These are phyloP conservation scores for Gnathonemus longibarbis DNA, from an alignment of 2,113 vertebrate genomes.

Conservation along the genomic window DNA sequence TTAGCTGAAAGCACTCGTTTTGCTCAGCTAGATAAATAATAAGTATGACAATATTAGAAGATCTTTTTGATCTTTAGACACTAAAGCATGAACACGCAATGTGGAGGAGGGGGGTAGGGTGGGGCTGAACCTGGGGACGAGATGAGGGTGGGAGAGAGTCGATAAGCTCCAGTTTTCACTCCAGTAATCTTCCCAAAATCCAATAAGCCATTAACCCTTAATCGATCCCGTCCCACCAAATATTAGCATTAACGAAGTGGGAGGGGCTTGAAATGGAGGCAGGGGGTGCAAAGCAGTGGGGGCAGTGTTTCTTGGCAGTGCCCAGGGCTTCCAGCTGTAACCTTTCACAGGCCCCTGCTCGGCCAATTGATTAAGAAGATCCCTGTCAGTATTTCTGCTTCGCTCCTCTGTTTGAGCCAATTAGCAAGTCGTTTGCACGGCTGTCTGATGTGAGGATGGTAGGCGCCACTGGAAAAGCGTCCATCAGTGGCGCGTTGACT, in stretches of 20 bases:
- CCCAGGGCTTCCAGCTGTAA: neutral
- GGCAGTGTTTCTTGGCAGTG: neutral
- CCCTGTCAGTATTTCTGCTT: neutral
- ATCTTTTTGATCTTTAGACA: neutral
- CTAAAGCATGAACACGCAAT: neutral
- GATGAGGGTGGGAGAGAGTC: neutral
- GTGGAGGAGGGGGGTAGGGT: neutral
- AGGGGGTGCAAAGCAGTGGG: neutral
- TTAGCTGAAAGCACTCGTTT: neutral
- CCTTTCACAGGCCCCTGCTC: neutral
- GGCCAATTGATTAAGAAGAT: neutral
- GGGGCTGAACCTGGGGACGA: neutral
- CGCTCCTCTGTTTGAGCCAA: neutral
- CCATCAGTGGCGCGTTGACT: neutral
- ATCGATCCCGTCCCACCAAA: conserved; percentile 20
- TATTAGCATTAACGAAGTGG: conserved; percentile 21
- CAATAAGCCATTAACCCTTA: conserved; percentile 22
- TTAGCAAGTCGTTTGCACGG: neutral
- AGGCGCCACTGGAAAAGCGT: neutral
- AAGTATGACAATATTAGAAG: neutral
- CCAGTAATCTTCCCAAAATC: conserved; percentile 7
- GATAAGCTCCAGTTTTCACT: conserved; percentile 11
- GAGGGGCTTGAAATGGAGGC: neutral
- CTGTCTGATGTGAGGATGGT: neutral
- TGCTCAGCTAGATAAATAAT: neutral